These are phyloP conservation scores for Sylvilagus bachmani DNA, from an alignment of 2,113 vertebrate genomes.

Conservation along the genomic window DNA sequence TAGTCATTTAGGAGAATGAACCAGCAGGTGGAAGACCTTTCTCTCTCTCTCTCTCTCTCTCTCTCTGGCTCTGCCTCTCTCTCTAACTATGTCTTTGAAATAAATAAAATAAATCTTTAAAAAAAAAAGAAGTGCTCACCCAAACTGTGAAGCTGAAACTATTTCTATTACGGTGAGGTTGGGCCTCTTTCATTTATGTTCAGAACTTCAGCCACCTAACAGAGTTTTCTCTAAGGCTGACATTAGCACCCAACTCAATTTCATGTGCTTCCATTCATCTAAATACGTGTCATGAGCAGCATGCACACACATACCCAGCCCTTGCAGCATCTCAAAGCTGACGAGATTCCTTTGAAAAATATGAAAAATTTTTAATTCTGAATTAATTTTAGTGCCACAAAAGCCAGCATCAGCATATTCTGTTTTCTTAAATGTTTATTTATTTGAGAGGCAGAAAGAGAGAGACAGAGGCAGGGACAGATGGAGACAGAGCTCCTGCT, in stretches of 20 bases:
- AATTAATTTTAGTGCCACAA: neutral
- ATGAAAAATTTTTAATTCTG: conserved; percentile 14
- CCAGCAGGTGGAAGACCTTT: too few species aligned
- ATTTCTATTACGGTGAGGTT: neutral
- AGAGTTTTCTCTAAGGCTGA: neutral
- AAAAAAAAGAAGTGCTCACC: neutral
- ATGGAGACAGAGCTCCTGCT: too few species aligned
- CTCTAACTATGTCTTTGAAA: too few species aligned
- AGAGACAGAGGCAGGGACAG: too few species aligned
- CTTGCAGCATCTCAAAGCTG: neutral
- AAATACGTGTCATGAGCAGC: neutral
- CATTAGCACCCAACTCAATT: conserved; percentile 36
- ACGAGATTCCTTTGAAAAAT: conserved; percentile 11
- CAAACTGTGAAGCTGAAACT: neutral
- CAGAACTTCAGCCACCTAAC: neutral
- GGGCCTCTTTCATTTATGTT: neutral
- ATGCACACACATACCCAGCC: neutral
- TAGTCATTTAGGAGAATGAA: too few species aligned
- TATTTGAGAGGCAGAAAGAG: too few species aligned
- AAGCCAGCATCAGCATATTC: neutral
- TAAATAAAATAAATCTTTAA: too few species aligned
- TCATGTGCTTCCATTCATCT: neutral
- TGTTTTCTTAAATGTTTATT: neutral
- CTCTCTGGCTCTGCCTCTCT: too few species aligned
- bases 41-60: too few species aligned